phyloP scores from a whole-genome alignment of 2,797 vertebrate species.

The Euthynnus affinis region DNA sequence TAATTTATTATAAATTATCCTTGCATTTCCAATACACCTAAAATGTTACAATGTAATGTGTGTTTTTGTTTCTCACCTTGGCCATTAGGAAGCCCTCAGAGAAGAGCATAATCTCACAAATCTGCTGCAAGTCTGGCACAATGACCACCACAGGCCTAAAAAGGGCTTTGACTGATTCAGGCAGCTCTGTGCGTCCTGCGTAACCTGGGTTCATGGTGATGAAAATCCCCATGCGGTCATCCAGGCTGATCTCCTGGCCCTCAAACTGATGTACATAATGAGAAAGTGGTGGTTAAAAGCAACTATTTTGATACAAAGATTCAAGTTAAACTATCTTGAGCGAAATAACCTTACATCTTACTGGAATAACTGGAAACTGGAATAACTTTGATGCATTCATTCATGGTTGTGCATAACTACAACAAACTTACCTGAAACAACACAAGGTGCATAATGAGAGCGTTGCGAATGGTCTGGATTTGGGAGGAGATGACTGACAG shows the following conservation, averaged over 20 bases:
- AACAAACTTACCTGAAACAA: conserved; percentile 89
- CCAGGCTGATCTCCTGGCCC: conserved; percentile 93
- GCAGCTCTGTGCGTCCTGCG: conserved; percentile 95
- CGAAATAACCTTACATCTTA: neutral
- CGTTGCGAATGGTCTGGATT: conserved; percentile 96
- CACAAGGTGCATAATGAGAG: conserved; percentile 92
- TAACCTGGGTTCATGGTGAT: conserved; percentile 99
- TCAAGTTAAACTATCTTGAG: neutral
- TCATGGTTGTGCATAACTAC: neutral
- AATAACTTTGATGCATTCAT: neutral
- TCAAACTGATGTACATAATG: conserved; percentile 88
- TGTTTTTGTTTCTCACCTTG: conserved; percentile 85
- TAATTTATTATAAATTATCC: neutral
- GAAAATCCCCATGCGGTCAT: conserved; percentile 94
- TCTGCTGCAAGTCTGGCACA: conserved; percentile 96
- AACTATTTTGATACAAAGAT: neutral
- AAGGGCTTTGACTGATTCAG: conserved; percentile 96
- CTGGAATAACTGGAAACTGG: neutral
- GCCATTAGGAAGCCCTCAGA: conserved; percentile 96
- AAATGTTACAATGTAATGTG: neutral
- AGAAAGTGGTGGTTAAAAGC: conserved; percentile 19
- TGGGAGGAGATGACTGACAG: conserved; percentile 98
- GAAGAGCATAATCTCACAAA: conserved; percentile 99
- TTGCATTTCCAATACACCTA: neutral
- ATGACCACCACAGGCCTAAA: conserved; percentile 98